A percentile compares a stretch with the other conserved stretches of the same genome.
Evolutionary conservation across 1,140 invertebrate genomes (phyloP).

Genomic region (Lepeophtheirus salmonis): DNA sequence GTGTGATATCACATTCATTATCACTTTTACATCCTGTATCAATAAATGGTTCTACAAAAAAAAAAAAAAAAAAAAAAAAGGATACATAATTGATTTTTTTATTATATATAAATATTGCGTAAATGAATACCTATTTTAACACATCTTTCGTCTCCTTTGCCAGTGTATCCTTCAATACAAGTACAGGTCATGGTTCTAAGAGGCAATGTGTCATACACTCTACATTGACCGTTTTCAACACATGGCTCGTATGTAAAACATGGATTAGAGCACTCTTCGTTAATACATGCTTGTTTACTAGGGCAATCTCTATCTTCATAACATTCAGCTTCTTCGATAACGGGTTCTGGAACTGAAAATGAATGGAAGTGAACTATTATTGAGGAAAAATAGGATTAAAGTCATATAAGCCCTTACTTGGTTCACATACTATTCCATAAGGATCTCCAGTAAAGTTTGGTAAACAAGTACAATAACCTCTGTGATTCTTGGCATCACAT

Average conservation of each 20-base stretch:
- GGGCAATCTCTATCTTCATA: conserved; percentile 1
- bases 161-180: conserved; percentile 24
- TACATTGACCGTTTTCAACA: conserved; percentile 26
- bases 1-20: conserved; percentile 53
- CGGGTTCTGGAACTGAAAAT: conserved; percentile 4
- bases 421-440: conserved; percentile 44
- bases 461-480: conserved; percentile 62
- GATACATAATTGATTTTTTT: too few species aligned
- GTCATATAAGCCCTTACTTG: conserved; percentile 36
- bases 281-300: conserved; percentile 40
- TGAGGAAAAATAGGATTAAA: conserved; percentile 3
- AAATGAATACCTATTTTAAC: background rate
- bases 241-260: conserved; percentile 26
- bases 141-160: conserved; percentile 30
- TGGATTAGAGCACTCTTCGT: conserved; percentile 48
- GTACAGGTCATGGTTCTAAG: conserved; percentile 28
- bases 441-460: conserved; percentile 57
- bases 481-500: conserved; percentile 32
- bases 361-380: background rate
- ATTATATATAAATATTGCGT: background rate
- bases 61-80: too few species aligned
- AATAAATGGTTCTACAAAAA: background rate
- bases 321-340: background rate
- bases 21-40: conserved; percentile 54
- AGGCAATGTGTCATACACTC: conserved; percentile 54